A percentile compares a stretch with the other conserved stretches of the same genome.
Conservation (phyloP, 2,797 vertebrate genomes). For the Anguilla anguilla region DNA sequence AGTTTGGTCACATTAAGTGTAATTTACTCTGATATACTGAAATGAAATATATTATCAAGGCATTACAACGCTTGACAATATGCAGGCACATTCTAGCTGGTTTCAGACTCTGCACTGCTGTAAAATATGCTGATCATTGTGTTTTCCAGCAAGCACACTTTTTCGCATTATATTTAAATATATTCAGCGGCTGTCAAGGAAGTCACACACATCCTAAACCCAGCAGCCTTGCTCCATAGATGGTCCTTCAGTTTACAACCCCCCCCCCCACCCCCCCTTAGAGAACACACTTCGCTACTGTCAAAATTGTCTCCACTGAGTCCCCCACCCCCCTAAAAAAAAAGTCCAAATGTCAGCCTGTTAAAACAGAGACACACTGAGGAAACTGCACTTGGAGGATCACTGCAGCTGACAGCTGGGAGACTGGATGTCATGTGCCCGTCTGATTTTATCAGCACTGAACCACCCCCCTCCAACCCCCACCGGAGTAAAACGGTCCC, state of each 20-base stretch:
- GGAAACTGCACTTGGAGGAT: neutral
- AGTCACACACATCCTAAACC: neutral
- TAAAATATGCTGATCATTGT: too few species aligned
- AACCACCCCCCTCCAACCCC: neutral
- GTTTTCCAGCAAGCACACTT: neutral
- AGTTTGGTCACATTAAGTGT: too few species aligned
- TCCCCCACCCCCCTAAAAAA: neutral
- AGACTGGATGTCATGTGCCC: neutral
- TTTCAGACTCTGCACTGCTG: neutral
- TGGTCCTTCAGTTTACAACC: neutral
- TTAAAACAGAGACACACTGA: neutral
- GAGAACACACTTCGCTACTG: neutral
- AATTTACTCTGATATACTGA: too few species aligned
- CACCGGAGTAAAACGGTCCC: neutral
- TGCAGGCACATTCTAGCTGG: neutral
- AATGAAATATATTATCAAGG: too few species aligned
- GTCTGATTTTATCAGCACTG: neutral
- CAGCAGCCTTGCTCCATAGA: neutral
- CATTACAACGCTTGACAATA: neutral
- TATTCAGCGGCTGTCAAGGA: neutral
- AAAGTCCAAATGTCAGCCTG: neutral
- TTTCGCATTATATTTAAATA: neutral
- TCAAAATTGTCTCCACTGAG: neutral
- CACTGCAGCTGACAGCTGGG: neutral
- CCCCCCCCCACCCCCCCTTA: neutral